These are phyloP conservation scores for Reinhardtius hippoglossoides DNA, from an alignment of 2,113 vertebrate genomes.

Conservation along the genomic window DNA sequence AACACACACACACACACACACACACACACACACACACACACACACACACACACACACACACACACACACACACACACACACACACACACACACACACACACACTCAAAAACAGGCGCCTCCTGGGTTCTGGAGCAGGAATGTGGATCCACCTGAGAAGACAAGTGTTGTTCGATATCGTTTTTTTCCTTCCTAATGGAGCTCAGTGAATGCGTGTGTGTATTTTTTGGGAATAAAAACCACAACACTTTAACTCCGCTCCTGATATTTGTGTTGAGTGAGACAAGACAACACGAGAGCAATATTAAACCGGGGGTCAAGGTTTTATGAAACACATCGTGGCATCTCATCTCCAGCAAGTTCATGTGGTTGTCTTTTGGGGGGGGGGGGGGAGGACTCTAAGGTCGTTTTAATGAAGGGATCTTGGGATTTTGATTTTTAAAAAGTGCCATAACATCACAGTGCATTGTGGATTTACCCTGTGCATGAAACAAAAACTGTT, in stretches of 20 bases:
- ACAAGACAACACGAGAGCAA: not conserved
- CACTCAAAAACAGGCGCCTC: constrained; percentile 14
- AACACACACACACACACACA: constrained; percentile 21
- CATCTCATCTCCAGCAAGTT: too few species aligned
- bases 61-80: constrained; percentile 30
- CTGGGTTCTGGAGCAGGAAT: constrained; percentile 7
- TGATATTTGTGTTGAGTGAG: not conserved
- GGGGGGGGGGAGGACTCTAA: too few species aligned
- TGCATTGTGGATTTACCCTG: not conserved
- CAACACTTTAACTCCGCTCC: too few species aligned
- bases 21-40: too few species aligned
- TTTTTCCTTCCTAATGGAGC: too few species aligned
- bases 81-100: not conserved
- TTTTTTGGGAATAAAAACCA: constrained; percentile 2
- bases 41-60: too few species aligned
- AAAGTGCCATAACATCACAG: too few species aligned
- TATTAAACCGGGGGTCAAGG: not conserved
- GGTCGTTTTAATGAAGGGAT: constrained; percentile 43
- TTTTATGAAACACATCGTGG: not conserved
- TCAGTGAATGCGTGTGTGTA: not conserved
- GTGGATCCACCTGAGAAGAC: not conserved
- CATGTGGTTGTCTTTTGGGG: not conserved
- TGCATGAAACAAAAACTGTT: too few species aligned
- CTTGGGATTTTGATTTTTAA: too few species aligned
- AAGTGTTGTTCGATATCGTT: not conserved